phyloP scores from a whole-genome alignment of 2,888 invertebrate species.

The Tuta absoluta region DNA sequence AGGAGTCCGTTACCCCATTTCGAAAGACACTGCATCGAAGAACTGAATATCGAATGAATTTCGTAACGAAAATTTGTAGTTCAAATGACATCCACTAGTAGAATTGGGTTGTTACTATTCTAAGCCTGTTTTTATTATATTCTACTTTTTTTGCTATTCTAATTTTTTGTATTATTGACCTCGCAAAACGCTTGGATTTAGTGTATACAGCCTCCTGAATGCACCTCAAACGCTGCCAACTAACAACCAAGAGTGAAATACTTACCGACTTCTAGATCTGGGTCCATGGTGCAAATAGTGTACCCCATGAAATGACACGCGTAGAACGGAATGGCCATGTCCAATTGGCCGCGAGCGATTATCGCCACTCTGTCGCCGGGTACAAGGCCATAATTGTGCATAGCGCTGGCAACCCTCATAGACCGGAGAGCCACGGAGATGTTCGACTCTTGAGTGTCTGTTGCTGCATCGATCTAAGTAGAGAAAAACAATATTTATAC shows the following conservation, averaged over 20 bases:
- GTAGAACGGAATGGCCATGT: slow-evolving; percentile 34
- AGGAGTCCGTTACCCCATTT: no score
- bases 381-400: slow-evolving; percentile 33
- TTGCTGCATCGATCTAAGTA: slow-evolving; percentile 33
- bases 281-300: slow-evolving; percentile 33
- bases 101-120: no score
- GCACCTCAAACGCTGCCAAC: no score
- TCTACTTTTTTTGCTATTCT: no score
- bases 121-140: no score
- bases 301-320: slow-evolving; percentile 34
- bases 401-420: slow-evolving; percentile 32
- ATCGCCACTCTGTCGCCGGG: slow-evolving; percentile 33
- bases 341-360: slow-evolving; percentile 35
- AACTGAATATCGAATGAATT: no score
- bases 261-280: slow-evolving; percentile 8
- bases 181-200: not conserved
- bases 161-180: no score
- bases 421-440: slow-evolving; percentile 30
- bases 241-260: no score
- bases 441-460: slow-evolving; percentile 30
- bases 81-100: no score
- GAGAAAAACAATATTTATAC: not conserved
- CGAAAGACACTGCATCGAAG: no score
- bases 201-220: no score
- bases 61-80: no score